Percentiles rank a stretch among this genome's conserved stretches.
These are phyloP conservation scores for Ophion slaviceki DNA, from an alignment of 2,888 invertebrate species.

Conservation along the genomic window DNA sequence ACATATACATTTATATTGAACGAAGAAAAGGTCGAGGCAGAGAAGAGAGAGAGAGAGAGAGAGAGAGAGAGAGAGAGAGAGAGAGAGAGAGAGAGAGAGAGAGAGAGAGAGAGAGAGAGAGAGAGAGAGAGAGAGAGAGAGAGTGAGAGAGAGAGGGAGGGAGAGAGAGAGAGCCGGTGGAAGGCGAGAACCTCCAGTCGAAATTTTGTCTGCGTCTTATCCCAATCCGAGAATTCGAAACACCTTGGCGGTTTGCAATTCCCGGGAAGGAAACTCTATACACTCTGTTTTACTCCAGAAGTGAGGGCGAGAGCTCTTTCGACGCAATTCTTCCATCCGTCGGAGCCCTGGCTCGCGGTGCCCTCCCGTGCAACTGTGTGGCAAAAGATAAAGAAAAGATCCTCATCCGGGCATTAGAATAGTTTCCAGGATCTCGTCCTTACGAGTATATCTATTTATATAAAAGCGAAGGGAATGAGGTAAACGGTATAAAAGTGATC, in stretches of 20 bases:
- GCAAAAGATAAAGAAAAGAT: slow-evolving; percentile 51
- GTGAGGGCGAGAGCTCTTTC: slow-evolving; percentile 17
- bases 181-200: slow-evolving; percentile 21
- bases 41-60: not conserved
- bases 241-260: slow-evolving; percentile 60
- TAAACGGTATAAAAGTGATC: slow-evolving; percentile 47
- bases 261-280: slow-evolving; percentile 35
- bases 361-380: slow-evolving; percentile 8
- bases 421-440: slow-evolving; percentile 56
- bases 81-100: slow-evolving; percentile 20
- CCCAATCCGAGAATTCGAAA: slow-evolving; percentile 57
- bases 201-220: slow-evolving; percentile 51
- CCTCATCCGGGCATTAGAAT: slow-evolving; percentile 64
- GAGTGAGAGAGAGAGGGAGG: slow-evolving; percentile 6
- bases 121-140: slow-evolving; percentile 13
- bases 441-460: not conserved
- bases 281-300: slow-evolving; percentile 23
- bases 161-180: not conserved
- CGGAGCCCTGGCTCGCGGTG: slow-evolving; percentile 10
- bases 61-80: slow-evolving; percentile 22
- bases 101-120: slow-evolving; percentile 23
- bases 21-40: no score
- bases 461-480: slow-evolving; percentile 51
- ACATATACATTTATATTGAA: no score
- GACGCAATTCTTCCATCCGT: slow-evolving; percentile 51